A percentile compares a stretch with the other conserved stretches of the same genome.
phyloP scores from a whole-genome alignment of 2,888 invertebrate genomes.

The Anaspis maculata region DNA sequence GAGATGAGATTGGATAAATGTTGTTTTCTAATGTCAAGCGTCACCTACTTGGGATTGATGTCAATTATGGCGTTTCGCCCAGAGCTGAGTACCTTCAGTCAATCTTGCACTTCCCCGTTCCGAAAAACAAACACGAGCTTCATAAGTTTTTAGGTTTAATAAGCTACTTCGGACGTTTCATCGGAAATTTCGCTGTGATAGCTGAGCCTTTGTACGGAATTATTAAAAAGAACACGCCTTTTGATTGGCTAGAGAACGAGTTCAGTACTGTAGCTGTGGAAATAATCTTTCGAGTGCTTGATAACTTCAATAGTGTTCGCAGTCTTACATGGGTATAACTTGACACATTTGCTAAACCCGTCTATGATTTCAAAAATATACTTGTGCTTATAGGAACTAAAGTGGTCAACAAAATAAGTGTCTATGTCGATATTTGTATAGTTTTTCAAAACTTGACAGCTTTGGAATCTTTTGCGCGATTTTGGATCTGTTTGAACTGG shows the following conservation, averaged over 20 bases:
- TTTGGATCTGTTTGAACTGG: no score
- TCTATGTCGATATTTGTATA: no score
- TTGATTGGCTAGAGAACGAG: neutral
- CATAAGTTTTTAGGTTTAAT: neutral
- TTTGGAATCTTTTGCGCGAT: no score
- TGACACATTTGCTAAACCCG: no score
- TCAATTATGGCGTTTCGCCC: neutral
- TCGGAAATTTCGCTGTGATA: neutral
- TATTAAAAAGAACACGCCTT: neutral
- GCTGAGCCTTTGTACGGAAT: neutral
- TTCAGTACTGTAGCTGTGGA: neutral
- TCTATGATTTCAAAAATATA: no score
- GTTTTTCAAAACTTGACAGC: no score
- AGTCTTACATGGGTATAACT: no score
- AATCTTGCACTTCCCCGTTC: neutral
- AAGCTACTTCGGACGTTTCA: neutral
- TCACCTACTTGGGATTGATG: neutral
- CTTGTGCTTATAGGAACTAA: neutral
- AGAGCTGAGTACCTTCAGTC: neutral
- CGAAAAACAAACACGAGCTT: neutral
- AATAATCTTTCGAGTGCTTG: neutral
- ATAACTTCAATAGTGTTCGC: neutral
- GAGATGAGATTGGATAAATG: neutral
- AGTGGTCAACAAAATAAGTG: neutral
- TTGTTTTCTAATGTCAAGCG: neutral